Evolutionary conservation across 2,888 invertebrate species (phyloP), one percentile per base, ranked within the genome.

Genomic region (Brassicogethes aeneus): DNA sequence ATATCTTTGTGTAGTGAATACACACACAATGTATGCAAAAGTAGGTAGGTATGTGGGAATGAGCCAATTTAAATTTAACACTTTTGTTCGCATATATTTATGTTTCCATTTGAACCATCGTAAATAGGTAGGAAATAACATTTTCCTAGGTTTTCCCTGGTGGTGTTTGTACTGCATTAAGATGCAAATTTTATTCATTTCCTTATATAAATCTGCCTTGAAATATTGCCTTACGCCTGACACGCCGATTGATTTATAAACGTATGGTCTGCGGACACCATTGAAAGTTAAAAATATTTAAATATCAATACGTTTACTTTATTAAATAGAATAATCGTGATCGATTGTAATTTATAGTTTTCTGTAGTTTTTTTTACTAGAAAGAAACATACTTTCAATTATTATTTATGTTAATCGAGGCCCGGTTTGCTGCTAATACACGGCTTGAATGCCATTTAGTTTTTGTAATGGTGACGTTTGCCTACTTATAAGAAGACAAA

Each of bases 171-270:
- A 53, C 48, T 54, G 56, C 51, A 59, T 59, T 55, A 57, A 59
- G 57, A 59, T 59, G 59, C 50, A 57, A 57, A 59, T 59, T 56
- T 54, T 47, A 45, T 56, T 57, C 59, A 59, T 59, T 59, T 59
- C 57, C 57, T 56, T 43, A 50, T 53, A 52, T 56, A 56, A 54
- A 57, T 57, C 53, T 44, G 35, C 42, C 45, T 48, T 54, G 54
- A 57, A 56, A 55, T 56, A 57, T 55, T 45, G 52, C 48, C 39
- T 14, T 33, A 37, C 12, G 10, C 23, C 23, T 23, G 23, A 23
- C 23, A 23, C 23, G n/a, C 23, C 5, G 23, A 23, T 23, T 23
- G 23, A 23, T 23, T 23, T 23, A 23, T 23, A 23, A 5, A 23
- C 10, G 10, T 23, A 23, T 7, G 10, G 5, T 23, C 5, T 23